Evolutionary conservation across 2,888 invertebrate species (phyloP), one percentile per base, ranked within the genome.

Genomic region (Apodemia zela): DNA sequence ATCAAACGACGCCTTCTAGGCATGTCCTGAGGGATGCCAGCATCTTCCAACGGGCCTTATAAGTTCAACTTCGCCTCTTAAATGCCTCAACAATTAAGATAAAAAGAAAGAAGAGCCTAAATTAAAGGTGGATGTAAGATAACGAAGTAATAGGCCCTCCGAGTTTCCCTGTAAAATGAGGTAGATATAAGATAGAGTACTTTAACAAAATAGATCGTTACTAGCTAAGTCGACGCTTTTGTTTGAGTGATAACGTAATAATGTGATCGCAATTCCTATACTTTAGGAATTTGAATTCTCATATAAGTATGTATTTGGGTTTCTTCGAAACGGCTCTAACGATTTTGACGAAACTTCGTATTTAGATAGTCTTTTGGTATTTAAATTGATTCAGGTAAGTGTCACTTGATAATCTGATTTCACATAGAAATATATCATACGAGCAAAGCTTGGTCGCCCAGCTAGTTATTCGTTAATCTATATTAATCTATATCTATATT

Each of bases 81-180:
- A 89, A 90, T 89, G 85, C 82, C 88, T 85, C 86, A 87, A 89
- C 89, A 90, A 90, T 91, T 91, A 91, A 90, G 90, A 91, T 91
- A 90, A 91, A 91, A 90, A 90, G 88, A 89, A 90, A 84, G 85
- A 84, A 87, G 84, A 82, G 85, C 85, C 85, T 80, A 87, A 89
- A 90, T 90, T 90, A 87, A 90, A 90, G 89, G 89, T 89, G 87
- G 85, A 87, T 89, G 85, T 81, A 83, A 90, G 91, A 90, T 91
- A 91, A 90, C 87, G 88, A 87, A 85, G 87, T 90, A 89, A 89
- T 89, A 88, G 86, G 82, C 78, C 77, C 74, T 57, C 29, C 29
- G n/a, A 57, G 54, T 57, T 57, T 57, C 54, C 10, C 15, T 25
- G 29, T 57, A 57, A 57, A 57, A 57, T 57, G 29, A 57, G 25